Conservation (phyloP, 2,113 vertebrate genomes). For the Scopus umbretta region DNA sequence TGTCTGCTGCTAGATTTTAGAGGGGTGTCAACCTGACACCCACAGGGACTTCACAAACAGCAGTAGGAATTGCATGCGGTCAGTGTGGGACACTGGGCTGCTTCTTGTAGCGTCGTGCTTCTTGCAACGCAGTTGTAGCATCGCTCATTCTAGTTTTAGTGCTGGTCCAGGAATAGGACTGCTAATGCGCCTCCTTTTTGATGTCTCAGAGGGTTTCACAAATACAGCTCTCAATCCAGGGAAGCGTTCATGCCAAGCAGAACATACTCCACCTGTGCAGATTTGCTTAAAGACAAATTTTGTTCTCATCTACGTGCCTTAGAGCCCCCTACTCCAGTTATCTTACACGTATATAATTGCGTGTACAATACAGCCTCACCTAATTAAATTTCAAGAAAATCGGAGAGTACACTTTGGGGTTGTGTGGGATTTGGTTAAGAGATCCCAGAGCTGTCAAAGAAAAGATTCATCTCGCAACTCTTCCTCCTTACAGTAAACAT, state of each 20-base stretch:
- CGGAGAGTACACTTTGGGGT: background rate
- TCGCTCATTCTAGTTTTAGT: background rate
- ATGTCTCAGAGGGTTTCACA: background rate
- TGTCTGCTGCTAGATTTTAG: background rate
- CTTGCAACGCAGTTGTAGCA: background rate
- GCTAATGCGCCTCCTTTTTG: background rate
- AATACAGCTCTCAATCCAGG: background rate
- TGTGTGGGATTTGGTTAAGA: background rate
- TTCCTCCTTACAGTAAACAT: background rate
- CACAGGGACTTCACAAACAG: background rate
- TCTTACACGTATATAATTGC: background rate
- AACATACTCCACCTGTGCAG: background rate
- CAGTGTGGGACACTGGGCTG: background rate
- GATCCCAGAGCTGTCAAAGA: background rate
- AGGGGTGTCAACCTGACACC: background rate
- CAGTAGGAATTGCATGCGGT: background rate
- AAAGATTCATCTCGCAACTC: conserved; percentile 23
- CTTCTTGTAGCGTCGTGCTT: background rate
- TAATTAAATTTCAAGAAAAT: background rate
- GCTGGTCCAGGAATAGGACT: background rate
- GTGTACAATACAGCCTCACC: background rate
- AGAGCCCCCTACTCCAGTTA: background rate
- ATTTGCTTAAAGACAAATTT: background rate
- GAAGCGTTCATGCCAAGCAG: background rate
- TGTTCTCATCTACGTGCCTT: background rate